Percentiles rank a stretch among this genome's conserved stretches.
Evolutionary conservation across 2,113 vertebrate species (phyloP).

Genomic region (Caranx ignobilis): DNA sequence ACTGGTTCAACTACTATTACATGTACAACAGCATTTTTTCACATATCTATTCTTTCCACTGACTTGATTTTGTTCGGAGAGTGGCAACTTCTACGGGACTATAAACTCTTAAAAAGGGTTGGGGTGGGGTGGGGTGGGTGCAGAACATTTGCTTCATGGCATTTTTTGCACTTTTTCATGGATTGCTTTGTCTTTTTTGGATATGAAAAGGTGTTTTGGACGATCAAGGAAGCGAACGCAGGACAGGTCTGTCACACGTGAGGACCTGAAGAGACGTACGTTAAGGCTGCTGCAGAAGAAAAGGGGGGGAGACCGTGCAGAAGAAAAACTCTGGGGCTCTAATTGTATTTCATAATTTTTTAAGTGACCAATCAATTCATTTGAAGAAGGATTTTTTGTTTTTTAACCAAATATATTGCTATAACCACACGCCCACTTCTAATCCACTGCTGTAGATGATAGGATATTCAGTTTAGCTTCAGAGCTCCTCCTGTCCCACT

Average conservation of each 20-base stretch:
- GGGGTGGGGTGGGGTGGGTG: conserved; percentile 62
- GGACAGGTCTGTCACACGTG: conserved; percentile 53
- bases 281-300: conserved; percentile 66
- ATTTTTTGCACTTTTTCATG: conserved; percentile 89
- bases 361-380: conserved; percentile 72
- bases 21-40: conserved; percentile 79
- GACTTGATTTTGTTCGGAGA: conserved; percentile 79
- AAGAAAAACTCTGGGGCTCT: conserved; percentile 79
- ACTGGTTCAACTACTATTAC: conserved; percentile 78
- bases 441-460: conserved; percentile 64
- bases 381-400: conserved; percentile 57
- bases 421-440: conserved; percentile 61
- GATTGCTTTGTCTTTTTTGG: conserved; percentile 80
- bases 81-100: conserved; percentile 76
- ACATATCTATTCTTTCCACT: conserved; percentile 82
- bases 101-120: conserved; percentile 65
- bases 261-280: conserved; percentile 58
- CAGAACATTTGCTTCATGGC: conserved; percentile 84
- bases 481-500: conserved; percentile 62
- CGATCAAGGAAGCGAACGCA: conserved; percentile 45
- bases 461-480: conserved; percentile 57
- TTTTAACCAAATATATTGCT: conserved; percentile 67
- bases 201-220: conserved; percentile 59
- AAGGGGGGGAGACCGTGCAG: conserved; percentile 70
- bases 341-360: conserved; percentile 76